These are phyloP conservation scores for Drosophila punjabiensis DNA, from an alignment of 1,140 invertebrate species.

Conservation along the genomic window DNA sequence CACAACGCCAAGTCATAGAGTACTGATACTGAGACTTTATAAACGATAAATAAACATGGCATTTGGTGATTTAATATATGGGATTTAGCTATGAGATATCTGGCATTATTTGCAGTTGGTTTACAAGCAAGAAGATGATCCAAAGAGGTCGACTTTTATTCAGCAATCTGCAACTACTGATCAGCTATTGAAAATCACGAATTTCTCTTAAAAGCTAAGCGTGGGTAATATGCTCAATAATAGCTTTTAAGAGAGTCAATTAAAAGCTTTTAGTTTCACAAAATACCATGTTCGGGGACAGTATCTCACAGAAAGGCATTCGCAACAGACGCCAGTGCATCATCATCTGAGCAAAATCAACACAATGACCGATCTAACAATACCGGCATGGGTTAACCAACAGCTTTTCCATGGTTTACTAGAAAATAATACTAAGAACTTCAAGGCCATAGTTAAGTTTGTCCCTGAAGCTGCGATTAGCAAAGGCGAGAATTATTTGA, in stretches of 20 bases:
- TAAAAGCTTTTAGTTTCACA: slow-evolving; percentile 16
- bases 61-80: neutral
- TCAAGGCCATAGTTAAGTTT: slow-evolving; percentile 65
- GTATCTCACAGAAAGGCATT: slow-evolving; percentile 4
- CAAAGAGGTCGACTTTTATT: neutral
- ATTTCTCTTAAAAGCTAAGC: slow-evolving; percentile 3
- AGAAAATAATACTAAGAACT: slow-evolving; percentile 65
- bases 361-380: slow-evolving; percentile 27
- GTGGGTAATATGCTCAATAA: neutral
- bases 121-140: neutral
- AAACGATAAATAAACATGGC: neutral
- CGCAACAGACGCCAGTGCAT: slow-evolving; percentile 8
- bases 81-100: neutral
- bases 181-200: neutral
- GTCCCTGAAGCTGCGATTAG: slow-evolving; percentile 51
- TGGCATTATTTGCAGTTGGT: neutral
- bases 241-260: slow-evolving; percentile 7
- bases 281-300: slow-evolving; percentile 9
- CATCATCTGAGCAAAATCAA: slow-evolving; percentile 3
- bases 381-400: slow-evolving; percentile 85
- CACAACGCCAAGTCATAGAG: slow-evolving; percentile 83
- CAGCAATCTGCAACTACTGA: neutral
- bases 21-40: neutral
- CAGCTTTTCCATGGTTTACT: slow-evolving; percentile 85
- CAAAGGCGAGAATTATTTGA: slow-evolving; percentile 72